Base-by-base conservation (phyloP, 2,888 invertebrate genomes). In the Dioctria linearis region DNA sequence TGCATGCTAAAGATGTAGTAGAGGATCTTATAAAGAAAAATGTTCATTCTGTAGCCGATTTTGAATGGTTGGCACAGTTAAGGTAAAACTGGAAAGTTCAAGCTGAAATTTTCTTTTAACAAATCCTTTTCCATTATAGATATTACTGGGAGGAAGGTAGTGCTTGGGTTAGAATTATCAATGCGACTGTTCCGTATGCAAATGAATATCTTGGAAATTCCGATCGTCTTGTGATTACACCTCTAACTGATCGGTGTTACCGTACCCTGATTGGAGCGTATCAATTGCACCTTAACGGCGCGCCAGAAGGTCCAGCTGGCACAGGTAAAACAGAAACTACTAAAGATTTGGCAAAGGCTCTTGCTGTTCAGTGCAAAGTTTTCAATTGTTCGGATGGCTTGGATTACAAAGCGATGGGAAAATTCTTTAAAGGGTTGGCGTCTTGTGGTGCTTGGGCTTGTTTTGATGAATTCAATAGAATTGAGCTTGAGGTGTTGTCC, bases 251-350 rank as follows among this genome's bases (percentile, higher is more conserved):
- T 86, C 90, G 93, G 69, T 94, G 94, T 85, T 94, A 94, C 86
- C 91, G 94, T 13, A 94, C 94, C 0, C 87, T 94, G 80, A 91
- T 94, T 66, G 93, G 93, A 0, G 94, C 94, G 0, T 94, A 93
- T 86, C 92, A 93, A 82, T 87, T 94, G 54, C 93, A 94, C 85
- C 87, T 94, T 81, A 93, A 94, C 84, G 94, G 94, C 0, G 92
- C 93, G 0, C 92, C 92, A 0, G 93, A 93, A 85, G 93, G 93
- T 0, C 96, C 96, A 0, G 95, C 95, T 0, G 96, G 96, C 0
- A 96, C 96, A 0, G 96, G 96, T 0, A 96, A 96, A 90, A 96
- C 96, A 0, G 96, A 96, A 90, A 96, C 96, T 25, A 95, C 95
- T 0, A 98, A 98, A 90, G 97, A 98, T 90, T 90, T 98, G 83